Base-by-base conservation (phyloP, 2,113 vertebrate genomes). In the Hippocampus mohnikei region DNA sequence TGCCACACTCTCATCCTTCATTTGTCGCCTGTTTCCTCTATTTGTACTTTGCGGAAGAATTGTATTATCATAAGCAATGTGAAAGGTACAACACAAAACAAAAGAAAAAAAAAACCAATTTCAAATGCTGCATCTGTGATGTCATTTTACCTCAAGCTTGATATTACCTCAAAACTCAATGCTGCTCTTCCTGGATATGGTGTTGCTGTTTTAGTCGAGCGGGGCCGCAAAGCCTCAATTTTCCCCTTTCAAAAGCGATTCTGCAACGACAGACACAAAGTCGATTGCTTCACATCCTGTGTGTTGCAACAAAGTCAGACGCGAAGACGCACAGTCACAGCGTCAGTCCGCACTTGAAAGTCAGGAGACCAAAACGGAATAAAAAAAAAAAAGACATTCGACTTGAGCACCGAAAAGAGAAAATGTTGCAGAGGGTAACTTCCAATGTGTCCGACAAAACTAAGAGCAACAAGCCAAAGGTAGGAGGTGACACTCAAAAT, bases 361-460 rank as follows among this genome's bases (percentile, higher is more conserved):
- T 73, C 40, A 81, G 70, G 8, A 67, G 77, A 73, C 25, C 27
- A 1, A 15, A 18, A 37, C 33, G 46, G 20, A 44, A 74, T 37
- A 8, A 61, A 53, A 44, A 18, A 21, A 72, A n/a, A 78, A 41
- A 75, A 52, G 23, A 70, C 46, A 37, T 37, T 67, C 68, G n/a
- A 25, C 27, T 52, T 5, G 46, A 81, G 20, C 46, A 50, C 50
- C 60, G 0, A 66, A 10, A 71, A 29, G 55, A 33, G 33, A 87
- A 84, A 74, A 93, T 93, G 92, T 89, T 93, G 69, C 91, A 93
- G 1, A 88, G 92, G 71, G 55, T 89, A 7, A 84, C 89, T 25
- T 93, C 92, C 67, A 93, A 89, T 64, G 90, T 88, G 42, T 93
- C 91, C 50, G 92, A 93, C 77, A 93, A 92, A 86, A 25, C 75